Percentiles rank a stretch among this genome's conserved stretches.
These are phyloP conservation scores for Anguilla japonica DNA, from an alignment of 2,113 vertebrate species.

Conservation along the genomic window DNA sequence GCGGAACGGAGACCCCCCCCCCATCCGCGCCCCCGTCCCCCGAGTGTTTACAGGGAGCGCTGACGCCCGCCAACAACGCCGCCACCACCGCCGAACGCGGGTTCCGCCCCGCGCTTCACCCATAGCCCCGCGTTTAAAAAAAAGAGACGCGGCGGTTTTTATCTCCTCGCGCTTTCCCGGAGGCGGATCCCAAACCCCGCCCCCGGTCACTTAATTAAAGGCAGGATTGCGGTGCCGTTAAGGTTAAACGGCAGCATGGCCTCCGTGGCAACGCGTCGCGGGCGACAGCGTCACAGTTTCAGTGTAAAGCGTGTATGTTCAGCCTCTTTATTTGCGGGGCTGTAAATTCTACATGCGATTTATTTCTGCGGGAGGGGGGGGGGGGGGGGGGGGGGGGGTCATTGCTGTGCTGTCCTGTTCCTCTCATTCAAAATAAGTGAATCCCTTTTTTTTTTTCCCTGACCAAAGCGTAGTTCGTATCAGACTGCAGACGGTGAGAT, in stretches of 20 bases:
- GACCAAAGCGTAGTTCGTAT: neutral
- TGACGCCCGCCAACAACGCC: neutral
- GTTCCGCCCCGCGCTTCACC: neutral
- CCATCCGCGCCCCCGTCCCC: neutral
- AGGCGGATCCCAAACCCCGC: constrained; percentile 75
- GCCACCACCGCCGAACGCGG: neutral
- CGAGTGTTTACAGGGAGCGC: too few relatives aligned
- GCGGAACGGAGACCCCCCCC: neutral
- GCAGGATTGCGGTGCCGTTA: constrained; percentile 71
- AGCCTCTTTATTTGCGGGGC: neutral
- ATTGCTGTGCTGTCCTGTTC: neutral
- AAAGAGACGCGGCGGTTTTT: constrained; percentile 43
- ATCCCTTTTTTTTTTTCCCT: neutral
- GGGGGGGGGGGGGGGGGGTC: too few relatives aligned
- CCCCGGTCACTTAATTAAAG: constrained; percentile 78
- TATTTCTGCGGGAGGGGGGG: too few relatives aligned
- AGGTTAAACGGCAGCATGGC: constrained; percentile 77
- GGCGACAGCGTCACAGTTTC: neutral
- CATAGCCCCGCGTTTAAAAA: constrained; percentile 28
- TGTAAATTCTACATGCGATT: neutral
- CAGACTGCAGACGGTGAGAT: neutral
- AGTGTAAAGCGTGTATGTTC: neutral
- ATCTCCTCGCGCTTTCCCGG: constrained; percentile 71
- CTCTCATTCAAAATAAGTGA: neutral
- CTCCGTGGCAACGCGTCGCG: constrained; percentile 58